Base-by-base conservation (phyloP, 1,140 invertebrate genomes). In the Plodia interpunctella region DNA sequence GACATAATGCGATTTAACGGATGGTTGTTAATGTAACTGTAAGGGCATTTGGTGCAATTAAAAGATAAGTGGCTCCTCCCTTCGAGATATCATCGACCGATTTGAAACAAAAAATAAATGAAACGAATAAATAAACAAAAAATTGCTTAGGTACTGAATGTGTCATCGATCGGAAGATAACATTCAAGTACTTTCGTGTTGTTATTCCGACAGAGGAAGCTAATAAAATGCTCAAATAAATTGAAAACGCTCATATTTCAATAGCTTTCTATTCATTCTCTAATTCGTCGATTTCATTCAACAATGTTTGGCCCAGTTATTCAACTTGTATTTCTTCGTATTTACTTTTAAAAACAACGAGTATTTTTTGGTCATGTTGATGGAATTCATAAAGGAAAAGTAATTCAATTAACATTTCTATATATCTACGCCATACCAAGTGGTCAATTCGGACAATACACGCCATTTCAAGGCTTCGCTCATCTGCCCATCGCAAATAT, bases 11-110 rank as follows among this genome's bases (percentile, higher is more conserved):
- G 11, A 53, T 53, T 53, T 21, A 53, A 53, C 51, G 21, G 51
- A 53, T 53, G 15, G 38, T 15, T 25, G 20, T 53, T 53, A 53
- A 25, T 53, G 15, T 49, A 60, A 55, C 59, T 32, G 52, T 60
- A 55, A 55, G 38, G 25, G 18, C 53, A 55, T 50, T 55, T 35
- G 17, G 59, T 25, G 44, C 59, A 60, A 60, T 60, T 60, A 60
- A 60, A 60, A 60, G 59, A 55, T 60, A 59, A 59, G 30, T 57
- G 44, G 15, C n/a, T 53, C 13, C 3, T 11, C 2, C 20, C 9
- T 13, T 20, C 49, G 49, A 19, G 19, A 51, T 51, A 25, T 25
- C 19, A 20, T 10, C 3, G 30, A 1, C 30, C 3, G 30, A 32
- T 9, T 32, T 5, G 30, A 10, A 8, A 32, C 4, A 32, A 32